Percentiles rank a stretch among this genome's conserved stretches.
These are phyloP conservation scores for Anolis sagrei DNA, from an alignment of 2,113 vertebrate species.

Conservation along the genomic window DNA sequence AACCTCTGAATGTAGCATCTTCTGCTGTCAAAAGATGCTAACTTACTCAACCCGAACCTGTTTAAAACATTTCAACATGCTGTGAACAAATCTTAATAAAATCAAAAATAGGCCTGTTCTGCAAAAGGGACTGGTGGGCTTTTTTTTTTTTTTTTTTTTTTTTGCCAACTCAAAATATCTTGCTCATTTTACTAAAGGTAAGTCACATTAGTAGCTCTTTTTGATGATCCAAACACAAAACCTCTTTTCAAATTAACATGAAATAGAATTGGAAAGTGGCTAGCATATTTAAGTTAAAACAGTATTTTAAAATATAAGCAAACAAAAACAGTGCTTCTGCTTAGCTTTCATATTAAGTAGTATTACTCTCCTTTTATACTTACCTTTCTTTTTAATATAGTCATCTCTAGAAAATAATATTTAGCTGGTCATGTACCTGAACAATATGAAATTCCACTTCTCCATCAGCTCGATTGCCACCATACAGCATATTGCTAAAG, in stretches of 20 bases:
- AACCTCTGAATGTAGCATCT: conserved; percentile 61
- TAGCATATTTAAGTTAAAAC: conserved; percentile 27
- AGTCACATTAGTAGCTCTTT: conserved; percentile 57
- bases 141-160: too few species aligned
- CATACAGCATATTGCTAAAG: conserved; percentile 74
- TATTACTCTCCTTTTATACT: conserved; percentile 55
- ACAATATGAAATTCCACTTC: conserved; percentile 59
- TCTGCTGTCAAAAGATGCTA: conserved; percentile 65
- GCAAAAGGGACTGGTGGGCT: conserved; percentile 67
- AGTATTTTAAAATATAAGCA: conserved; percentile 26
- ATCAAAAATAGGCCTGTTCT: conserved; percentile 77
- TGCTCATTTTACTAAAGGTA: conserved; percentile 51
- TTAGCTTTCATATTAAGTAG: conserved; percentile 59
- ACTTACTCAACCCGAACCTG: conserved; percentile 53
- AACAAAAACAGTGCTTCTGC: conserved; percentile 48
- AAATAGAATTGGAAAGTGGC: neutral
- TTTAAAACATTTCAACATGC: conserved; percentile 70
- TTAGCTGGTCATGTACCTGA: conserved; percentile 45
- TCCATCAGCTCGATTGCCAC: conserved; percentile 51
- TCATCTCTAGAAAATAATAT: conserved; percentile 50
- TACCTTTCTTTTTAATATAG: conserved; percentile 54
- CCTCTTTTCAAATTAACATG: neutral
- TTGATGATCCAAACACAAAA: conserved; percentile 12
- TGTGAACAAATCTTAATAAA: conserved; percentile 79
- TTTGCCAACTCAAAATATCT: conserved; percentile 67